Base-by-base conservation (phyloP, 35 echinoderm and acorn worm genomes). In the Lytechinus pictus region DNA sequence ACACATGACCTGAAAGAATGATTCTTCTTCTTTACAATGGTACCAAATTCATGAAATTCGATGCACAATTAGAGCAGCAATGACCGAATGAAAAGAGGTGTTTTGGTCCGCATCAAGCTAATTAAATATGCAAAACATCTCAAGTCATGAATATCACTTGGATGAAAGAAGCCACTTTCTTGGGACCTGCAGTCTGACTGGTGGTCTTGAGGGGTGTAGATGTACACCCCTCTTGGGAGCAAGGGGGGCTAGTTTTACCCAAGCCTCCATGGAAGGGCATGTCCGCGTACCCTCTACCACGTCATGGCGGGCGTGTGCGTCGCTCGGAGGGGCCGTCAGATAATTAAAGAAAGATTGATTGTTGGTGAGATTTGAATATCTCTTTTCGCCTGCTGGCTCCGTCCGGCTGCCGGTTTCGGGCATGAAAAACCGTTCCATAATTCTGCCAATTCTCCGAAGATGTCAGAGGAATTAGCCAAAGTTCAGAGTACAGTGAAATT, bases 301-400 rank as follows among this genome's bases (percentile, higher is more conserved):
- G 66, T 16, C 21, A 16, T 16, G 66, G 8, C 66, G 66, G 66
- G 66, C 66, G 21, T 79, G 21, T 79, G 66, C 66, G 66, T 79
- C 66, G 66, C 66, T 79, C 66, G 5, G 66, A 79, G 66, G 66
- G 66, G 16, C 66, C 19, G 66, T 79, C 66, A 79, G 66, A 79
- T 79, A 79, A 79, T 79, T 79, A 79, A 79, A 79, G 66, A 79
- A 79, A 79, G 66, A 79, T 79, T 79, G 66, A 79, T 79, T 79
- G 66, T 79, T 79, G n/a, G 66, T 24, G 21, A 79, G 66, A 79
- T 79, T 79, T 79, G 66, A 79, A 79, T 79, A 79, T 79, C 66
- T 79, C 14, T 79, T 79, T 79, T 79, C 66, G 66, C 66, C 66
- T 24, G 66, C 16, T 79, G 66, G 66, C 66, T 24, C 66, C 66